Evolutionary conservation across 2,888 invertebrate genomes (phyloP).

Genomic region (Carabus problematicus): DNA sequence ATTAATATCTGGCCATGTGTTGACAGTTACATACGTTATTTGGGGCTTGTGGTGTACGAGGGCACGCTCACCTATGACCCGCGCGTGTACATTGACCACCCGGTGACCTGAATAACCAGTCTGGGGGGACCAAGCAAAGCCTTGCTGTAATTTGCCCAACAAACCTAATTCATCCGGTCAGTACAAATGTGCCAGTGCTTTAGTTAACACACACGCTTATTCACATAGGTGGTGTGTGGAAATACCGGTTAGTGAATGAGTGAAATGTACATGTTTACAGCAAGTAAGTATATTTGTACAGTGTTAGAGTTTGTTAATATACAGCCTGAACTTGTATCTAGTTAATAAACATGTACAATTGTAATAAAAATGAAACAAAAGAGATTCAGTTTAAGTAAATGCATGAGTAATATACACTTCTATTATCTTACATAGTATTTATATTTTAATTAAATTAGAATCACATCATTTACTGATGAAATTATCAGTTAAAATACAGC

Average conservation of each 20-base stretch:
- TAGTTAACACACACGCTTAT: conserved; percentile 12
- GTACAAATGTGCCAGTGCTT: conserved; percentile 3
- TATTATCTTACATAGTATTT: too few relatives aligned
- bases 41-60: conserved; percentile 40
- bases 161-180: conserved; percentile 49
- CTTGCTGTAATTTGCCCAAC: conserved; percentile 56
- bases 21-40: conserved; percentile 54
- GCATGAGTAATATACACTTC: conserved; percentile 1
- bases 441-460: too few relatives aligned
- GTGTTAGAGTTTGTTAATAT: not conserved
- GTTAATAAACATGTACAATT: not conserved
- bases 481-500: too few relatives aligned
- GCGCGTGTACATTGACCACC: conserved; percentile 26
- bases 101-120: conserved; percentile 22
- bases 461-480: too few relatives aligned
- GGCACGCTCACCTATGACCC: conserved; percentile 18
- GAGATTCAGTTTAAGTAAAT: not conserved
- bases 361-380: not conserved
- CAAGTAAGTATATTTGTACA: conserved; percentile 28
- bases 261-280: not conserved
- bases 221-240: not conserved
- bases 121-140: conserved; percentile 8
- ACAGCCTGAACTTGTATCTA: not conserved
- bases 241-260: conserved; percentile 27
- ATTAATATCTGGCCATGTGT: conserved; percentile 61